These are phyloP conservation scores for Megastigmus dorsalis DNA, from an alignment of 2,888 invertebrate species.

Conservation along the genomic window DNA sequence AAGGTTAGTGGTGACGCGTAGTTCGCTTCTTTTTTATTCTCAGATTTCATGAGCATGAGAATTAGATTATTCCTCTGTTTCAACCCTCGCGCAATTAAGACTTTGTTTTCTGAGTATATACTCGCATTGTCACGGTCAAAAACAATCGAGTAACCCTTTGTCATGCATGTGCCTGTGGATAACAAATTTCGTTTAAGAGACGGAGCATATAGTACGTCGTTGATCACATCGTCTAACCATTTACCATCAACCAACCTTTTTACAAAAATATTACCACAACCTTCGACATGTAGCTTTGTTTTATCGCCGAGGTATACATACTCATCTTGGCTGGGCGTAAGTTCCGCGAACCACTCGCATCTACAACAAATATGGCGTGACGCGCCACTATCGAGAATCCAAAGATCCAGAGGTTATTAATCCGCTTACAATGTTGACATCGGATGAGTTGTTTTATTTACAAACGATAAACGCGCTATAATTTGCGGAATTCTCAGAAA, in stretches of 20 bases:
- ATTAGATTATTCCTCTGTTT: not conserved
- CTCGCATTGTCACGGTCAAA: not conserved
- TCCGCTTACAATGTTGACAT: too few relatives aligned
- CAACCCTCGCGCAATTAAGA: not conserved
- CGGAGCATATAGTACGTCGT: not conserved
- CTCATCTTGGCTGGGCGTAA: not conserved
- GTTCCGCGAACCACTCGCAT: not conserved
- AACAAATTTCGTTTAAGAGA: not conserved
- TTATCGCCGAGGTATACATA: slow-evolving; percentile 40
- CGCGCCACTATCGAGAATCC: not conserved
- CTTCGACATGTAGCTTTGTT: not conserved
- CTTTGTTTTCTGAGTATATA: not conserved
- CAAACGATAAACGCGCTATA: too few relatives aligned
- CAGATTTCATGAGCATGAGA: too few relatives aligned
- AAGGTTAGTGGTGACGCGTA: not conserved
- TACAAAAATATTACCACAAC: not conserved
- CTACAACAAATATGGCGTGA: not conserved
- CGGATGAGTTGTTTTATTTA: too few relatives aligned
- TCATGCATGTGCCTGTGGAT: not conserved
- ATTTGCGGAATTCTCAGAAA: too few relatives aligned
- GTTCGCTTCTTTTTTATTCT: not conserved
- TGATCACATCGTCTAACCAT: too few relatives aligned
- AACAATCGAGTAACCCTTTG: not conserved
- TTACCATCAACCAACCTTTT: not conserved
- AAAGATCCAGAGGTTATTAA: too few relatives aligned